phyloP scores from a whole-genome alignment of 2,888 invertebrate species.

The Julus scandinavius region DNA sequence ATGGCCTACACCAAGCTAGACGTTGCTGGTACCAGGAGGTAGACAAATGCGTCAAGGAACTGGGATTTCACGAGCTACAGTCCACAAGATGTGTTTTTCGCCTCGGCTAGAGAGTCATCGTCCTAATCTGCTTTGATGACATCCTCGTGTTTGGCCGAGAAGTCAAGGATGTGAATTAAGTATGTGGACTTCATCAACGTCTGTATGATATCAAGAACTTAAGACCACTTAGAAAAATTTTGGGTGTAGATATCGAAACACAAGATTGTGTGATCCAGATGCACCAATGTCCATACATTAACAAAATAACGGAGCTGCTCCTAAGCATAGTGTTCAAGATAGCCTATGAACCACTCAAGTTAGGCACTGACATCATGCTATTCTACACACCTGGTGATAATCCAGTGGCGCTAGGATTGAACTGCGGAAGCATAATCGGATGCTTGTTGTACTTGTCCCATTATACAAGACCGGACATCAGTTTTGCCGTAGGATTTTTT shows the following conservation, averaged over 20 bases:
- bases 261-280: neutral
- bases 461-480: neutral
- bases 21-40: too few relatives aligned
- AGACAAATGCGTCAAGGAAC: too few relatives aligned
- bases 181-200: neutral
- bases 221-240: neutral
- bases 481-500: neutral
- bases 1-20: too few relatives aligned
- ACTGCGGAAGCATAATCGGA: neutral
- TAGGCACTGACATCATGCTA: neutral
- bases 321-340: neutral
- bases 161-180: neutral
- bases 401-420: neutral
- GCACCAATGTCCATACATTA: neutral
- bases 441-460: neutral
- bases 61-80: neutral
- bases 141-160: neutral
- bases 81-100: constrained; percentile 3
- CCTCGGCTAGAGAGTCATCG: neutral
- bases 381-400: neutral
- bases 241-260: neutral
- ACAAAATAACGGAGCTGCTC: neutral
- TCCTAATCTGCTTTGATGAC: too few relatives aligned
- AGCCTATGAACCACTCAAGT: neutral
- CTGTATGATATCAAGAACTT: neutral